Conservation (phyloP, 2,888 invertebrate genomes). For the Oconnorella tubifera region DNA sequence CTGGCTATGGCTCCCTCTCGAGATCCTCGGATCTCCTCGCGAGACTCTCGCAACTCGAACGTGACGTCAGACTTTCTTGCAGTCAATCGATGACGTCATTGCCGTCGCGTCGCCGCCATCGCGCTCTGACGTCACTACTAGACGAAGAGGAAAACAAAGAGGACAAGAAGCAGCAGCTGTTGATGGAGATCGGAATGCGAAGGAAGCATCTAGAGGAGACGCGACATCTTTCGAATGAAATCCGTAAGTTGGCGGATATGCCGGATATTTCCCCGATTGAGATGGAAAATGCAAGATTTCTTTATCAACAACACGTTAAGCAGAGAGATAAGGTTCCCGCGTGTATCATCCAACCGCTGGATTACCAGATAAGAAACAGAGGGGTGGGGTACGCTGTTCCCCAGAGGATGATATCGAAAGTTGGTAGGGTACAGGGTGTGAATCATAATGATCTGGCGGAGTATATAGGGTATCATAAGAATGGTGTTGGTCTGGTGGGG, state of each 20-base stretch:
- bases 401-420: conserved; percentile 4
- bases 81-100: conserved; percentile 31
- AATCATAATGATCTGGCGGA: not conserved
- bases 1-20: conserved; percentile 17
- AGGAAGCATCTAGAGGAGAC: conserved; percentile 63
- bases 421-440: not conserved
- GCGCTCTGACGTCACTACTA: not conserved
- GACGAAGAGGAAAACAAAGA: conserved; percentile 62
- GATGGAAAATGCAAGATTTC: conserved; percentile 20
- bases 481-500: not conserved
- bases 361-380: conserved; percentile 35
- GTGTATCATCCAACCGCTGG: conserved; percentile 53
- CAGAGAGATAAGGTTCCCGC: conserved; percentile 33
- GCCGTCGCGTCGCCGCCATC: conserved; percentile 9
- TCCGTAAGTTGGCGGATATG: conserved; percentile 51
- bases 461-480: not conserved
- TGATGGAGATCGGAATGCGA: conserved; percentile 64
- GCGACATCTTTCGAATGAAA: conserved; percentile 60
- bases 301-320: conserved; percentile 30
- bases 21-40: conserved; percentile 28
- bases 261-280: conserved; percentile 30
- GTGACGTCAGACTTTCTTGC: conserved; percentile 22
- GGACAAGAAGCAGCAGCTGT: conserved; percentile 62
- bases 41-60: conserved; percentile 21
- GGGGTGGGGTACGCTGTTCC: not conserved